Conservation (phyloP, 2,113 vertebrate genomes). For the Atrichornis clamosus region DNA sequence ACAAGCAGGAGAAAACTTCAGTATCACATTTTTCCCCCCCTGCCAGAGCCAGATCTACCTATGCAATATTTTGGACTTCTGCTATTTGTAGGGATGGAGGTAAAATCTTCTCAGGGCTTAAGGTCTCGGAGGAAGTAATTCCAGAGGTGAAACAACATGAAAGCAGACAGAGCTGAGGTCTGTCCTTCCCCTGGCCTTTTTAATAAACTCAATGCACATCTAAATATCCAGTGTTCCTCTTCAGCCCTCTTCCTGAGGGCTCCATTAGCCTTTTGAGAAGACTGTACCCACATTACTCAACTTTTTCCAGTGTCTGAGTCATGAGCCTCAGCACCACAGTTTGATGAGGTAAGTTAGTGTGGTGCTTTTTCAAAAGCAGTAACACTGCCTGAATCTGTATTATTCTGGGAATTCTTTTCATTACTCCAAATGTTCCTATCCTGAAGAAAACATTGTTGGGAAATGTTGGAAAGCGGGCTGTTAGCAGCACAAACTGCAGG, state of each 20-base stretch:
- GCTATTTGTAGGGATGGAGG: rapidly evolving
- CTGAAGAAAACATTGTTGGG: neutral
- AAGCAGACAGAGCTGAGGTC: neutral
- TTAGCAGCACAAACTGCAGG: neutral
- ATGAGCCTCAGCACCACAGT: neutral
- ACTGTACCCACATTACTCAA: neutral
- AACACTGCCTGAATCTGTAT: neutral
- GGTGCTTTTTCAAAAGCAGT: neutral
- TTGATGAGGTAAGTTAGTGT: neutral
- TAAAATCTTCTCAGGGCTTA: neutral
- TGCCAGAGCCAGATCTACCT: neutral
- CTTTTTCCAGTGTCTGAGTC: neutral
- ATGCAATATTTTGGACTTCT: neutral
- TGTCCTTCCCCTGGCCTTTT: neutral
- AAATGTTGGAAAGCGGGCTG: rapidly evolving
- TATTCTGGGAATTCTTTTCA: neutral
- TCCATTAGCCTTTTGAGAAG: neutral
- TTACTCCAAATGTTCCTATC: neutral
- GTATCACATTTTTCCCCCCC: neutral
- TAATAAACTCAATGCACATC: neutral
- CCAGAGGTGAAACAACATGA: neutral
- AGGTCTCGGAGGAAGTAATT: neutral
- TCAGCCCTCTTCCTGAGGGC: neutral
- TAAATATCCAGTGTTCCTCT: neutral
- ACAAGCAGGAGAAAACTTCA: neutral